Evolutionary conservation across 2,888 invertebrate genomes (phyloP).

Genomic region (Pseudanteris insignis): DNA sequence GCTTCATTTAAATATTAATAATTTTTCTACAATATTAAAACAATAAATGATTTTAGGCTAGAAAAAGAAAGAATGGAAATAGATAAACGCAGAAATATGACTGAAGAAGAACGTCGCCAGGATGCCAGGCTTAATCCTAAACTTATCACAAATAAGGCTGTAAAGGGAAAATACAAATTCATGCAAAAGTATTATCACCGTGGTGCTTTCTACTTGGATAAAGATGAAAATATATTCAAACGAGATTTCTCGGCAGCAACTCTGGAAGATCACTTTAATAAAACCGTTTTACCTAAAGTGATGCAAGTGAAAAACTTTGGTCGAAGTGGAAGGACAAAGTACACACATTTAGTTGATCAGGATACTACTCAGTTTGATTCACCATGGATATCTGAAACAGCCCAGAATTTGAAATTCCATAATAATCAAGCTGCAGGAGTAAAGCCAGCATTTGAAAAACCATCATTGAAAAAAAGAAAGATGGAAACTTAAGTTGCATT

Average conservation of each 20-base stretch:
- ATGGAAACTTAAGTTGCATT: slow-evolving; percentile 32
- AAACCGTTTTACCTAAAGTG: slow-evolving; percentile 97
- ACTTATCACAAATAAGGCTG: slow-evolving; percentile 89
- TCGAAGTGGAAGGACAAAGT: slow-evolving; percentile 97
- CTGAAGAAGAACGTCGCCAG: slow-evolving; percentile 93
- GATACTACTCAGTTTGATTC: slow-evolving; percentile 98
- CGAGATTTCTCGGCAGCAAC: slow-evolving; percentile 96
- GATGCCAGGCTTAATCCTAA: slow-evolving; percentile 93
- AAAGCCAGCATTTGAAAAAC: slow-evolving; percentile 91
- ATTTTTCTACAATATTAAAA: background rate
- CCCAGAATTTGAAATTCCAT: slow-evolving; percentile 87
- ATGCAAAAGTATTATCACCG: slow-evolving; percentile 99
- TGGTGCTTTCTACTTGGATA: slow-evolving; percentile 97
- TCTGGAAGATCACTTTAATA: slow-evolving; percentile 98
- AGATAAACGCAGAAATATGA: slow-evolving; percentile 90
- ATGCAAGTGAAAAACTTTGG: slow-evolving; percentile 99
- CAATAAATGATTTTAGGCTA: slow-evolving; percentile 68
- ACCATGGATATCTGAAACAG: slow-evolving; percentile 94
- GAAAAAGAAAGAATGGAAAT: slow-evolving; percentile 90
- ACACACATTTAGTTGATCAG: slow-evolving; percentile 98
- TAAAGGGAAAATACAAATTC: slow-evolving; percentile 99
- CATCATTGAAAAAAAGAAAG: slow-evolving; percentile 73
- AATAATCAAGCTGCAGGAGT: slow-evolving; percentile 90
- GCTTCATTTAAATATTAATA: too few species aligned
- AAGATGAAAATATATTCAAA: slow-evolving; percentile 89